These are phyloP conservation scores for Epinephelus lanceolatus DNA, from an alignment of 2,113 vertebrate species.

Conservation along the genomic window DNA sequence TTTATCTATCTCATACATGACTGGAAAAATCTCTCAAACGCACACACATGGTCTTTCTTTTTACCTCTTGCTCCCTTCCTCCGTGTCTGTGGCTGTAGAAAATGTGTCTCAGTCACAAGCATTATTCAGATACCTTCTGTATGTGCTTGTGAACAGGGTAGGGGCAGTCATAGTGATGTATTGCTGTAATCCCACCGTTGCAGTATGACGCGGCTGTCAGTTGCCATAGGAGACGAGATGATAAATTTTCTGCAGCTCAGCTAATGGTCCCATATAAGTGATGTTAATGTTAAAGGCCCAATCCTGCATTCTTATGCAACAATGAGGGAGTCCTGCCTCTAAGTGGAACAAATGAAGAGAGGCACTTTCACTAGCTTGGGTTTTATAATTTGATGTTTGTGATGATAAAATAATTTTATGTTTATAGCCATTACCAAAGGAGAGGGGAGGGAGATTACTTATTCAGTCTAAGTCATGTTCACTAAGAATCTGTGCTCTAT, in stretches of 20 bases:
- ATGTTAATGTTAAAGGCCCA: slow-evolving; percentile 56
- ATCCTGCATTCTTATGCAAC: slow-evolving; percentile 10
- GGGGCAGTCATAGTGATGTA: slow-evolving; percentile 76
- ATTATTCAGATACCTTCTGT: slow-evolving; percentile 58
- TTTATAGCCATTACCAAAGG: background rate
- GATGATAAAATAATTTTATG: background rate
- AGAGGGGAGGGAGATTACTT: background rate
- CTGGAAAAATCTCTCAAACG: background rate
- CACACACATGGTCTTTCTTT: background rate
- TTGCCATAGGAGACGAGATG: slow-evolving; percentile 79
- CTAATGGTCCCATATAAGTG: slow-evolving; percentile 59
- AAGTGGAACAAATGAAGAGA: slow-evolving; percentile 6
- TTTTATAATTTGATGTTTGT: background rate
- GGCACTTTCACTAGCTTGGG: background rate
- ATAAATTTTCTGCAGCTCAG: slow-evolving; percentile 71
- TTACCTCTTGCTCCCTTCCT: slow-evolving; percentile 2
- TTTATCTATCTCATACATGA: slow-evolving; percentile 24
- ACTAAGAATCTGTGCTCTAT: background rate
- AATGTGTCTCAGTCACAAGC: slow-evolving; percentile 21
- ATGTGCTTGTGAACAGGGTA: slow-evolving; percentile 65
- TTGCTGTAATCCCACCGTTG: slow-evolving; percentile 65
- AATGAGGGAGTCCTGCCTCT: slow-evolving; percentile 5
- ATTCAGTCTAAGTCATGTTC: background rate
- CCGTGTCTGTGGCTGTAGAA: slow-evolving; percentile 6
- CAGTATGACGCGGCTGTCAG: slow-evolving; percentile 67